A percentile compares a stretch with the other conserved stretches of the same genome.
These are phyloP conservation scores for Choristoneura fumiferana DNA, from an alignment of 1,140 invertebrate genomes.

Conservation along the genomic window DNA sequence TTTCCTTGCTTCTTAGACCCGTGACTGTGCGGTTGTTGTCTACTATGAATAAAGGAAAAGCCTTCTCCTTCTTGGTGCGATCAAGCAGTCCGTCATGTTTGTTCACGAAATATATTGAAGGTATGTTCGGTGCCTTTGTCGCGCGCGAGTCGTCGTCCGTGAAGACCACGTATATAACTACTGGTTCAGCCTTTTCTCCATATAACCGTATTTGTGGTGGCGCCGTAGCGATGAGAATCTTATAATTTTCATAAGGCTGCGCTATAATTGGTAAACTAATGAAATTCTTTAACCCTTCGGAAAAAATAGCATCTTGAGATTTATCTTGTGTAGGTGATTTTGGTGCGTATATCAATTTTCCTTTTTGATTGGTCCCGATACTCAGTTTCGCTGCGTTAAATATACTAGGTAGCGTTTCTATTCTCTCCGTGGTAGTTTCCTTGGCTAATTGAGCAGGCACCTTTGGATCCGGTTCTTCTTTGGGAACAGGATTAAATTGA, in stretches of 20 bases:
- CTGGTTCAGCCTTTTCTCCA: slow-evolving; percentile 32
- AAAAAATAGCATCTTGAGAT: too few relatives aligned
- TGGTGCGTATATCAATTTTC: too few relatives aligned
- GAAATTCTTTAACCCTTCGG: slow-evolving; percentile 23
- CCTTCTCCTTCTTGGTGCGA: slow-evolving; percentile 28
- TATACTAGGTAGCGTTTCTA: too few relatives aligned
- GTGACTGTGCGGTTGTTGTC: slow-evolving; percentile 60
- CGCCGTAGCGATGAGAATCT: slow-evolving; percentile 52
- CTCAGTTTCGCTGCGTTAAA: too few relatives aligned
- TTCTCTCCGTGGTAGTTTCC: too few relatives aligned
- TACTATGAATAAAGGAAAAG: slow-evolving; percentile 48
- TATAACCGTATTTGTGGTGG: slow-evolving; percentile 47
- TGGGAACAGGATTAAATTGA: too few relatives aligned
- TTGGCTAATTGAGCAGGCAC: too few relatives aligned
- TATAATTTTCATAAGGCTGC: slow-evolving; percentile 44
- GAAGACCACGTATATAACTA: slow-evolving; percentile 58
- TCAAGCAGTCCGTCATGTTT: slow-evolving; percentile 26
- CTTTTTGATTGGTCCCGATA: too few relatives aligned
- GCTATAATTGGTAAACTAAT: slow-evolving; percentile 49
- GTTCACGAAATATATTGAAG: slow-evolving; percentile 54
- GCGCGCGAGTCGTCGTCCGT: slow-evolving; percentile 35
- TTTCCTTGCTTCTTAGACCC: slow-evolving; percentile 51
- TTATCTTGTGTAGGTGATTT: too few relatives aligned
- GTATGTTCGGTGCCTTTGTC: slow-evolving; percentile 34
- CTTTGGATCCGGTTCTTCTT: too few relatives aligned